Evolutionary conservation across 2,113 vertebrate species (phyloP).

Genomic region (Stegostoma tigrinum): DNA sequence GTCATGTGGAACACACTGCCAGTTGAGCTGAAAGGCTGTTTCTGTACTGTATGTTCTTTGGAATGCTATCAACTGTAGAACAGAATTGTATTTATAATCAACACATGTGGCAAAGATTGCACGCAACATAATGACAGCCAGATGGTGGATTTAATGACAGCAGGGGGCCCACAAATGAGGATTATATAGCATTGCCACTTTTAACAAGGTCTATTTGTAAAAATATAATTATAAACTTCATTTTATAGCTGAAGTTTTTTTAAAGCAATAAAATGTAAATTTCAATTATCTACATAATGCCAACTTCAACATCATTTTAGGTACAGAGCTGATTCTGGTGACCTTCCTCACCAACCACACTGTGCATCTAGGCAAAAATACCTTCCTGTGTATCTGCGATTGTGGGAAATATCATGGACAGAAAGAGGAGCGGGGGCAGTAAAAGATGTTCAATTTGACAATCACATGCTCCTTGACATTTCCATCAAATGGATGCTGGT

Average conservation of each 20-base stretch:
- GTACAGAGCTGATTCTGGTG: background rate
- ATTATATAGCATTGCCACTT: background rate
- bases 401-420: background rate
- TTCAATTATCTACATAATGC: background rate
- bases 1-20: background rate
- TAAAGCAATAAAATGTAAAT: background rate
- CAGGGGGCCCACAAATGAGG: background rate
- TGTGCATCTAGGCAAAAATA: background rate
- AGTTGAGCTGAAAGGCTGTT: background rate
- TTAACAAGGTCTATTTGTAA: background rate
- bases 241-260: background rate
- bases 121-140: background rate
- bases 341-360: background rate
- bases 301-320: background rate
- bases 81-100: background rate
- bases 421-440: no score
- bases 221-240: slow-evolving; percentile 4
- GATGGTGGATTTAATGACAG: background rate
- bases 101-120: background rate
- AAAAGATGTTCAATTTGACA: background rate
- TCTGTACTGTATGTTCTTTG: background rate
- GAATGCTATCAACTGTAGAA: background rate
- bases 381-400: background rate
- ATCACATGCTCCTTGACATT: background rate
- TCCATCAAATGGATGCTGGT: background rate